A percentile compares a stretch with the other conserved stretches of the same genome.
Evolutionary conservation across 2,888 invertebrate species (phyloP).

Genomic region (Tenthredo amoena): DNA sequence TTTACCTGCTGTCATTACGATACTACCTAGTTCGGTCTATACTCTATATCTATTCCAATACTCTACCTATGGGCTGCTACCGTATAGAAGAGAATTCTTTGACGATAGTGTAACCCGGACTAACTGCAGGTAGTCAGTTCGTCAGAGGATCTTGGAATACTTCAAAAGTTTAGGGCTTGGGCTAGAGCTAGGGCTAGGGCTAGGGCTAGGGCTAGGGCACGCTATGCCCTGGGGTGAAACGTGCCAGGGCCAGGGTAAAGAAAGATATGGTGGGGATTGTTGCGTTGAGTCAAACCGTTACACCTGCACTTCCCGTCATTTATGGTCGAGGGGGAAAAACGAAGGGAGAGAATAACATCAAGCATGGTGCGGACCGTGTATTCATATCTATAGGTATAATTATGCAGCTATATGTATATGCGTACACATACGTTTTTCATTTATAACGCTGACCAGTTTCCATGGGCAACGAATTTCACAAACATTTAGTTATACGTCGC

Average conservation of each 20-base stretch:
- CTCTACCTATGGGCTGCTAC: neutral
- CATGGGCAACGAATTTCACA: slow-evolving; percentile 33
- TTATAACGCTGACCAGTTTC: slow-evolving; percentile 13
- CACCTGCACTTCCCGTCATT: slow-evolving; percentile 53
- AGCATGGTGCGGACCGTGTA: neutral
- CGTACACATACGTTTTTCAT: neutral
- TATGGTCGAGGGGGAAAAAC: slow-evolving; percentile 20
- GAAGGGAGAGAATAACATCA: neutral
- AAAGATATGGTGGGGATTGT: slow-evolving; percentile 8
- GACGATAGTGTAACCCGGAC: slow-evolving; percentile 35
- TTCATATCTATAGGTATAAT: neutral
- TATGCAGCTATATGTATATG: neutral
- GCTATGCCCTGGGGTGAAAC: slow-evolving; percentile 26
- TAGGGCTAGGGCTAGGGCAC: neutral
- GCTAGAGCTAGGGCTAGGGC: no score
- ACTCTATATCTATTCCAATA: neutral
- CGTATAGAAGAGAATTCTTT: neutral
- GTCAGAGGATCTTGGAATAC: slow-evolving; percentile 35
- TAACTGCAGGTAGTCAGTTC: slow-evolving; percentile 3
- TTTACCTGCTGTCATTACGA: slow-evolving; percentile 60
- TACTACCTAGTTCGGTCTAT: neutral
- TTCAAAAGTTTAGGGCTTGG: slow-evolving; percentile 27
- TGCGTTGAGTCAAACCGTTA: slow-evolving; percentile 50
- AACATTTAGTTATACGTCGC: neutral
- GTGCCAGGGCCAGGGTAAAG: slow-evolving; percentile 18